These are phyloP conservation scores for Clitarchus hookeri DNA, from an alignment of 2,888 invertebrate species.

Conservation along the genomic window DNA sequence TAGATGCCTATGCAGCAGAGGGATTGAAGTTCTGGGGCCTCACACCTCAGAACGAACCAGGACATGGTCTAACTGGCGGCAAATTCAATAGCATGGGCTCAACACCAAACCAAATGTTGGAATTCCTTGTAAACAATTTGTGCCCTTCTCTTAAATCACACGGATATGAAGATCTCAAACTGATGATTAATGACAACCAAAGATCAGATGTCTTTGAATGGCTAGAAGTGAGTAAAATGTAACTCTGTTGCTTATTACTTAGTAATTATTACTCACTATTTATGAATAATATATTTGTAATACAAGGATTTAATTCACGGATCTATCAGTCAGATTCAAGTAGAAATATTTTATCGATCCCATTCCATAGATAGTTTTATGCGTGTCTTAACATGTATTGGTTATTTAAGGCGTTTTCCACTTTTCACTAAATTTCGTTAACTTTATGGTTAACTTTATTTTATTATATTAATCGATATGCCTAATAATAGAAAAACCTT, in stretches of 20 bases:
- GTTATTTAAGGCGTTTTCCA: too few species aligned
- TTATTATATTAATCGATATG: too few species aligned
- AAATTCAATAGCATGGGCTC: constrained; percentile 78
- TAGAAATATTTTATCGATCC: too few species aligned
- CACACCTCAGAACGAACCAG: constrained; percentile 87
- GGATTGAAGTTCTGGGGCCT: constrained; percentile 76
- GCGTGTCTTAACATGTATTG: too few species aligned
- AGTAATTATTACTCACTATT: too few species aligned
- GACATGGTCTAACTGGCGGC: constrained; percentile 59
- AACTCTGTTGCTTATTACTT: background rate
- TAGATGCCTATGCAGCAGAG: constrained; percentile 72
- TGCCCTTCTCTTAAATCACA: constrained; percentile 62
- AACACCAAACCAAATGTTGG: constrained; percentile 66
- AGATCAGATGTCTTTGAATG: background rate
- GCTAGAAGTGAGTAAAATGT: background rate
- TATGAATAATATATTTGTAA: too few species aligned
- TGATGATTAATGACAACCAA: constrained; percentile 19
- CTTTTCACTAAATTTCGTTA: too few species aligned
- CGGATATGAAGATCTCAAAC: background rate
- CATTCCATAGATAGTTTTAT: too few species aligned
- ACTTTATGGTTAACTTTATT: too few species aligned
- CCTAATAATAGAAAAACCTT: too few species aligned
- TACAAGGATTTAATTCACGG: too few species aligned
- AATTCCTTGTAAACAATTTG: constrained; percentile 73
- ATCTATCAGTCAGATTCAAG: too few species aligned